Base-by-base conservation (phyloP, 2,797 vertebrate genomes). In the Malacoraja senta region DNA sequence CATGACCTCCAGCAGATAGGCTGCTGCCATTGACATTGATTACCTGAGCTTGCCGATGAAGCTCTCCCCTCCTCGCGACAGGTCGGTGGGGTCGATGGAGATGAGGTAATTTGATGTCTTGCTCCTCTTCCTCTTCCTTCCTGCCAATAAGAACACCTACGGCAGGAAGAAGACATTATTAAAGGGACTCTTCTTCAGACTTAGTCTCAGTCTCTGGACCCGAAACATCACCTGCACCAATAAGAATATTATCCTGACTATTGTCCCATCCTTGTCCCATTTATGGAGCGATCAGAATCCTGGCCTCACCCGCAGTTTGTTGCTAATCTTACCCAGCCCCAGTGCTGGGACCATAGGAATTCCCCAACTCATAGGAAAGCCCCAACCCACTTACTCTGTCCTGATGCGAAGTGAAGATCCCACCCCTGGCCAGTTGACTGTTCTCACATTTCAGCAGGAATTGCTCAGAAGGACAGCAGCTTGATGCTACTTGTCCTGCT, bases 91-190 rank as follows among this genome's bases (percentile, higher is more conserved):
- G 96, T 99, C 99, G 94, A 99, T 98, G 95, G 98, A 99, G 96
- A 99, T 99, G 96, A 99, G 98, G 97, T 99, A 99, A 99, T 99
- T 99, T 83, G 99, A 99, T 93, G 99, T 99, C 97, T 99, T 99
- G 95, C 99, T 99, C 97, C 99, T 99, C 98, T 99, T 99, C 95
- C 99, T 97, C 95, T 99, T 99, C 95, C 99, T 98, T 94, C 98
- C 99, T 93, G 98, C 99, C 96, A 99, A 97, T 94, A 99, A 96
- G 95, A 99, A 99, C 94, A 99, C 97, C 99, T 99, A 68, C 12
- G 19, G 38, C 29, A 63, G 12, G 12, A 95, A 94, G 94, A 6
- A 93, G 94, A 93, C 44, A 53, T 53, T 53, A 53, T 53, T 53
- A 53, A 53, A 6, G 44, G 44, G 44, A 53, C 44, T 53, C 44